Percentiles rank a stretch among this genome's conserved stretches.
Evolutionary conservation across 35 echinoderm and acorn worm species (phyloP).

Genomic region (Acanthaster planci): DNA sequence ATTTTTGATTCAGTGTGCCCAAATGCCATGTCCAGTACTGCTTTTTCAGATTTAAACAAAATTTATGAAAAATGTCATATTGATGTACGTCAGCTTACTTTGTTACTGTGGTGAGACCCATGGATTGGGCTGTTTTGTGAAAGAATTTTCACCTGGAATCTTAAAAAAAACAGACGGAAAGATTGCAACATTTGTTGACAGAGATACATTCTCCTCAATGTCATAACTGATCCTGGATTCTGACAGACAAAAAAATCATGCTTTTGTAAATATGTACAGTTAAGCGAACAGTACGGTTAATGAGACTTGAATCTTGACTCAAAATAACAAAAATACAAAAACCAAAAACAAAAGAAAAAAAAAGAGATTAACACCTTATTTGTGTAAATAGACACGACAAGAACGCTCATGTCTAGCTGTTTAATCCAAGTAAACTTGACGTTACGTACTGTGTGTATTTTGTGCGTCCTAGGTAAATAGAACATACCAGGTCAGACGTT

Average conservation of each 20-base stretch:
- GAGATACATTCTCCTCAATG: no score
- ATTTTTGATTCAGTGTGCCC: no score
- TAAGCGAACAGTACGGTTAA: neutral
- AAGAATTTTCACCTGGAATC: no score
- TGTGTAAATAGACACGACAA: constrained; percentile 21
- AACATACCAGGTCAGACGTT: neutral
- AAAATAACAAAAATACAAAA: constrained; percentile 24
- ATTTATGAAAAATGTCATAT: no score
- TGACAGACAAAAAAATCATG: neutral
- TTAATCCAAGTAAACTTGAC: neutral
- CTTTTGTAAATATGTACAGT: constrained; percentile 26
- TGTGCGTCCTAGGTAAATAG: constrained; percentile 13
- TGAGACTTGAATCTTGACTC: neutral
- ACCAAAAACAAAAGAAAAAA: neutral
- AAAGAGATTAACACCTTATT: no score
- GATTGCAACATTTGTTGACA: no score
- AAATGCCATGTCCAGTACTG: no score
- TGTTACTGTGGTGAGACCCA: no score
- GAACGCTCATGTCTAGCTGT: constrained; percentile 11
- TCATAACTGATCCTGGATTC: neutral
- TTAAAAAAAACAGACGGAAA: no score
- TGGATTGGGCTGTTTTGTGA: no score
- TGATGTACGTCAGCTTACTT: no score
- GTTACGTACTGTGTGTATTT: constrained; percentile 2
- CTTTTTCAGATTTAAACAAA: no score